Percentiles rank a stretch among this genome's conserved stretches.
Conservation (phyloP, 2,888 invertebrate genomes). For the Choreutis nemorana region DNA sequence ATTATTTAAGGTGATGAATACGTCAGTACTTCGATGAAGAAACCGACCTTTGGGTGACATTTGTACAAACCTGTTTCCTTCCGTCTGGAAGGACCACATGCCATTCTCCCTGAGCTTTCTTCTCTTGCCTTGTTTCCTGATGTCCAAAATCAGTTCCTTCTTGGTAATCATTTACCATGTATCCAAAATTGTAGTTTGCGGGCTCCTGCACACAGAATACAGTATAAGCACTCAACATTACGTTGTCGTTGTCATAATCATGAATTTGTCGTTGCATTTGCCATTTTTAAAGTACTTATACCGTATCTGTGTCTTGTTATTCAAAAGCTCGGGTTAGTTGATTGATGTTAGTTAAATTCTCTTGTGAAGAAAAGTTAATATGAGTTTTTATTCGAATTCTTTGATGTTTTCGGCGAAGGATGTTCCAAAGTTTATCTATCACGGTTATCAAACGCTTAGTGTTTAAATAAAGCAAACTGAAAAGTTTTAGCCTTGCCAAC, state of each 20-base stretch:
- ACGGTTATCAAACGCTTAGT: too few species aligned
- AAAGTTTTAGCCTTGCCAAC: too few species aligned
- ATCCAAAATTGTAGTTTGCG: constrained; percentile 72
- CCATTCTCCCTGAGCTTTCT: constrained; percentile 68
- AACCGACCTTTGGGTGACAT: too few species aligned
- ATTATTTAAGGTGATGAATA: too few species aligned
- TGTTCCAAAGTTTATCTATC: too few species aligned
- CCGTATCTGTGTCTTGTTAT: constrained; percentile 16
- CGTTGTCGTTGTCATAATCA: background rate
- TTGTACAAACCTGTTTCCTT: constrained; percentile 70
- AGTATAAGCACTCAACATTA: constrained; percentile 23
- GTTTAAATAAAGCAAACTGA: too few species aligned
- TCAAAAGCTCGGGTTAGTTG: constrained; percentile 2
- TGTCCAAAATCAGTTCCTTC: constrained; percentile 73
- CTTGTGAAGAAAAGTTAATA: background rate
- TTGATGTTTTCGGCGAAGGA: too few species aligned
- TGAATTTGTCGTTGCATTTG: constrained; percentile 1
- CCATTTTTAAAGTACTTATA: constrained; percentile 18
- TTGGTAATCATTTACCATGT: constrained; percentile 69
- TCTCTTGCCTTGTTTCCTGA: constrained; percentile 68
- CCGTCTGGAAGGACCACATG: constrained; percentile 73
- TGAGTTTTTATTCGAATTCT: too few species aligned
- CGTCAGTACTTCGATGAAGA: too few species aligned
- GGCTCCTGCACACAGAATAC: constrained; percentile 57
- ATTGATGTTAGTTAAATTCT: background rate